Percentiles rank a stretch among this genome's conserved stretches.
These are phyloP conservation scores for Ectemnius cavifrons DNA, from an alignment of 2,888 invertebrate species.

Conservation along the genomic window DNA sequence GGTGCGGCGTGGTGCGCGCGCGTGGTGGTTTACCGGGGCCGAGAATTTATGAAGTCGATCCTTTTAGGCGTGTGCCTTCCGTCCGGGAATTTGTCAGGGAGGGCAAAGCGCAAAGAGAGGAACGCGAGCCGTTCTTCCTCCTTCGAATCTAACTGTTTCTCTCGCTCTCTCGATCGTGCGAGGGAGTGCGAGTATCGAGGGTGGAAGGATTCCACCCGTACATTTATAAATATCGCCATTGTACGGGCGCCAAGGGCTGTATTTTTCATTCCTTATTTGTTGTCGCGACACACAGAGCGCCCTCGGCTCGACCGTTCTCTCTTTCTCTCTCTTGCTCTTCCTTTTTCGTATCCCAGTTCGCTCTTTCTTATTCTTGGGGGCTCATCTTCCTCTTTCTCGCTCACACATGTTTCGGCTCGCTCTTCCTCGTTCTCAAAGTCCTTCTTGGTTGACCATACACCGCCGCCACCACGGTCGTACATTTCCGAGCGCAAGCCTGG, in stretches of 20 bases:
- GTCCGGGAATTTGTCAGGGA: constrained; percentile 57
- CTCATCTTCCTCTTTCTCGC: no score
- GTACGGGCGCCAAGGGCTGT: constrained; percentile 47
- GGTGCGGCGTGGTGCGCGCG: constrained; percentile 6
- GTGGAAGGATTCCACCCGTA: constrained; percentile 39
- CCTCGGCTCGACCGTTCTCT: constrained; percentile 17
- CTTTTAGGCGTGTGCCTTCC: constrained; percentile 55
- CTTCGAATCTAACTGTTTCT: neutral
- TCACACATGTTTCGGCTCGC: no score
- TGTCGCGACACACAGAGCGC: constrained; percentile 34
- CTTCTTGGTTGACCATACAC: neutral
- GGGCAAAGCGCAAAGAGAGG: constrained; percentile 10
- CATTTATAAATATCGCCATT: constrained; percentile 58
- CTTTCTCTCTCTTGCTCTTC: no score
- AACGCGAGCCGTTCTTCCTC: no score
- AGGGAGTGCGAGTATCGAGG: constrained; percentile 24
- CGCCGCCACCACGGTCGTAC: constrained; percentile 35
- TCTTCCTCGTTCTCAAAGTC: no score
- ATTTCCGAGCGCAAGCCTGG: constrained; percentile 29
- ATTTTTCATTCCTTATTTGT: constrained; percentile 61
- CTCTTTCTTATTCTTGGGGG: no score
- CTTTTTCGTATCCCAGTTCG: no score
- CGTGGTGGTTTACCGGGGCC: constrained; percentile 41
- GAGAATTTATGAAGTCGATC: constrained; percentile 58
- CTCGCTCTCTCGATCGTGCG: constrained; percentile 3